A percentile compares a stretch with the other conserved stretches of the same genome.
These are phyloP conservation scores for Thalassarche chlororhynchos DNA, from an alignment of 2,113 vertebrate species.

Conservation along the genomic window DNA sequence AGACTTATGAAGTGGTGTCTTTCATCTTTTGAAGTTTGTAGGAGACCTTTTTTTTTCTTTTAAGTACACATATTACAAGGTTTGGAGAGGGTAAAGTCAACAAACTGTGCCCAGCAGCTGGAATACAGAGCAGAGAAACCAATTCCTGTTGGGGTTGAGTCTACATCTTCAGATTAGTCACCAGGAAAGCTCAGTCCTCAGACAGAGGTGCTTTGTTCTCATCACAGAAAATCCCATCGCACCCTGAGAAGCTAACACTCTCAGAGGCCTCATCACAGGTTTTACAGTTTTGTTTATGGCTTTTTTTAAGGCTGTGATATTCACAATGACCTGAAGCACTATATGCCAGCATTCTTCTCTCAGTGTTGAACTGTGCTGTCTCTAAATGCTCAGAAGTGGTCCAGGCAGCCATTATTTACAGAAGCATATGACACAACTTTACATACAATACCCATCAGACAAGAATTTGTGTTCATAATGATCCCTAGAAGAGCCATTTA, in stretches of 20 bases:
- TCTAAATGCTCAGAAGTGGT: background rate
- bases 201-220: background rate
- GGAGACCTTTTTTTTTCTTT: background rate
- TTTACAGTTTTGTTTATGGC: background rate
- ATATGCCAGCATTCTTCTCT: background rate
- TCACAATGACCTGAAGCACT: background rate
- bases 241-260: background rate
- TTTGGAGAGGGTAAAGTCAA: conserved; percentile 36
- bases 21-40: background rate
- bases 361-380: background rate
- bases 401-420: background rate
- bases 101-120: conserved; percentile 20
- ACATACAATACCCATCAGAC: background rate
- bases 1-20: conserved; percentile 26
- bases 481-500: background rate
- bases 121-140: background rate
- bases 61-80: background rate
- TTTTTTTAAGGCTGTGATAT: background rate
- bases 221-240: background rate
- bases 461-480: background rate
- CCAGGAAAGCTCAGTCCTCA: background rate
- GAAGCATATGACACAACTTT: background rate
- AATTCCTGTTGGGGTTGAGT: background rate
- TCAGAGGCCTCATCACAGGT: background rate
- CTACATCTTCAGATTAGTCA: background rate